Percentiles rank a stretch among this genome's conserved stretches.
Conservation (phyloP, 1,140 invertebrate species). For the Cataglyphis hispanica region DNA sequence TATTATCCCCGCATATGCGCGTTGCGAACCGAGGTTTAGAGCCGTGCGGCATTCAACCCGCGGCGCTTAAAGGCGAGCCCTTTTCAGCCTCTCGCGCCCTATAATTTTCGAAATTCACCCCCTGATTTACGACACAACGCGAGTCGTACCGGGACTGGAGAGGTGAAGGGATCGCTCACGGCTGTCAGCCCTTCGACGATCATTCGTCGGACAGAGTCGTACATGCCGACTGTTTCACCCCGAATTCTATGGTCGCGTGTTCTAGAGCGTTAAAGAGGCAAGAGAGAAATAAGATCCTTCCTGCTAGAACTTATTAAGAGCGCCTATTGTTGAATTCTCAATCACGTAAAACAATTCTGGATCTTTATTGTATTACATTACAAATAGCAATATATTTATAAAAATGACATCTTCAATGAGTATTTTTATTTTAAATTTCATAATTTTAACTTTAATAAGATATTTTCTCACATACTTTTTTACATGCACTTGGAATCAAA, state of each 20-base stretch:
- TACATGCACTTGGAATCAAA: neutral
- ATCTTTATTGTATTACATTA: too few species aligned
- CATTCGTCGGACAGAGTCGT: slow-evolving; percentile 39
- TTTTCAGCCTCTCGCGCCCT: slow-evolving; percentile 79
- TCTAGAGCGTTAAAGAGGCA: neutral
- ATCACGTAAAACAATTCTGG: neutral
- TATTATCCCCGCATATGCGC: slow-evolving; percentile 76
- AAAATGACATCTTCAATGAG: neutral
- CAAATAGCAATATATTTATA: neutral
- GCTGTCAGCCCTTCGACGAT: slow-evolving; percentile 22
- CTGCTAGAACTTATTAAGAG: neutral
- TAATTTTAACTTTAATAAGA: neutral
- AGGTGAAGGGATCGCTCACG: slow-evolving; percentile 43
- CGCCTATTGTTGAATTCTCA: neutral
- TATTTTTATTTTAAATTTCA: neutral
- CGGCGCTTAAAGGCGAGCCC: slow-evolving; percentile 72
- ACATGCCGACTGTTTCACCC: slow-evolving; percentile 19
- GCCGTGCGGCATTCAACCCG: slow-evolving; percentile 69
- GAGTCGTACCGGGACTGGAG: slow-evolving; percentile 7
- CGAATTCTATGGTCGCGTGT: slow-evolving; percentile 39
- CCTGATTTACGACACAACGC: slow-evolving; percentile 78
- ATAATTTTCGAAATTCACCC: slow-evolving; percentile 82
- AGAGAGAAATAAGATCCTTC: neutral
- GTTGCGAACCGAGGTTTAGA: slow-evolving; percentile 54
- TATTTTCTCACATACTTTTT: neutral